These are phyloP conservation scores for Blennius ocellaris DNA, from an alignment of 2,113 vertebrate species.

Conservation along the genomic window DNA sequence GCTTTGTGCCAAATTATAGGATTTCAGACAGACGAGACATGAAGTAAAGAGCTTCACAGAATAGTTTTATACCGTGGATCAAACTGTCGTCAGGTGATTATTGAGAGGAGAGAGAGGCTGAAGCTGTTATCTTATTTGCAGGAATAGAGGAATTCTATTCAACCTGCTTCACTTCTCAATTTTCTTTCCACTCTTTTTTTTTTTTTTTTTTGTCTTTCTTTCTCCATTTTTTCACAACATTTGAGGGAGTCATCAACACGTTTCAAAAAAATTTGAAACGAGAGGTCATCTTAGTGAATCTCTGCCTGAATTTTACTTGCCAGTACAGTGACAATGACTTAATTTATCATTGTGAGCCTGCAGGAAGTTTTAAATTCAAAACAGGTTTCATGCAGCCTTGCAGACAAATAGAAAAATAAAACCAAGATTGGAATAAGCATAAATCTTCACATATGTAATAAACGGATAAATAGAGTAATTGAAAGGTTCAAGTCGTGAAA, in stretches of 20 bases:
- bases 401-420: no score
- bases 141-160: not conserved
- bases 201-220: not conserved
- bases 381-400: no score
- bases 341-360: no score
- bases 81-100: not conserved
- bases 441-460: no score
- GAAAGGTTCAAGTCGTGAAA: no score
- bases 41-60: slow-evolving; percentile 1
- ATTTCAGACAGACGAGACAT: slow-evolving; percentile 11
- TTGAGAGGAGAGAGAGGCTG: slow-evolving; percentile 2
- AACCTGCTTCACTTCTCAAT: not conserved
- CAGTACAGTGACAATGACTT: no score
- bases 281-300: no score
- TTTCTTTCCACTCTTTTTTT: no score
- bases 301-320: no score
- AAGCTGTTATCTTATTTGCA: not conserved
- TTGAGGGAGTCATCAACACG: not conserved
- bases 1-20: slow-evolving; percentile 9
- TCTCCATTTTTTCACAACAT: not conserved
- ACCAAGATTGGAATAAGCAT: no score
- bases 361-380: no score
- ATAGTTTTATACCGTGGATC: slow-evolving; percentile 4
- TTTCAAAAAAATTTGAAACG: not conserved
- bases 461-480: no score